Base-by-base conservation (phyloP, 2,888 invertebrate species). In the Doris montereyensis region DNA sequence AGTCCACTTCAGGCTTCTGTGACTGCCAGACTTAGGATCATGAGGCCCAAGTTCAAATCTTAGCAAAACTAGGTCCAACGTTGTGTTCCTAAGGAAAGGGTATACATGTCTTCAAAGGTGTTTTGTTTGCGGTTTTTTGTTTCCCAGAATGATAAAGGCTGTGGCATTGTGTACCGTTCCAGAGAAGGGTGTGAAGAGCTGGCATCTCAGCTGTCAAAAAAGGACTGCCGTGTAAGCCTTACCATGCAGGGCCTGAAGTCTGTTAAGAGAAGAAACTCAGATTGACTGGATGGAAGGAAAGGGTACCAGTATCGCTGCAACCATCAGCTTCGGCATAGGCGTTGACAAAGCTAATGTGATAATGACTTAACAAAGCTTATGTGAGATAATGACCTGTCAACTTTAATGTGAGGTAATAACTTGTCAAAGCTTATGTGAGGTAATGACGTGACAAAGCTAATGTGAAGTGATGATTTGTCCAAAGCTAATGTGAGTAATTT, bases 281-380 rank as follows among this genome's bases (percentile, higher is more conserved):
- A 95, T 96, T 89, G 94, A 95, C 57, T 99, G 99, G 99, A 97
- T 97, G 92, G 93, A 93, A 52, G 98, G 98, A 0, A 94, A 95
- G 84, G 94, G 95, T 86, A 95, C 96, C 1, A 95, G 98, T 34
- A 98, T 99, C 84, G 96, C 96, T 83, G 99, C 99, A 2, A 99
- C 99, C 0, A 95, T 99, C 79, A 98, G 98, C 88, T 99, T 99
- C 92, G 99, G 99, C 58, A 99, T 99, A 99, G 99, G 99, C 70
- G 97, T 99, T 1, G 99, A 99, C 91, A 99, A 99, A 92, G 94
- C 96, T 1, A 94, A 95, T 78, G 99, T 99, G 17, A 93, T n/a
- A n/a, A n/a, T n/a, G n/a, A n/a, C n/a, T n/a, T n/a, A n/a, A n/a
- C n/a, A n/a, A n/a, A n/a, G n/a, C n/a, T n/a, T n/a, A n/a, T n/a